Base-by-base conservation (phyloP, 1,140 invertebrate species). In the Papilio glaucus region DNA sequence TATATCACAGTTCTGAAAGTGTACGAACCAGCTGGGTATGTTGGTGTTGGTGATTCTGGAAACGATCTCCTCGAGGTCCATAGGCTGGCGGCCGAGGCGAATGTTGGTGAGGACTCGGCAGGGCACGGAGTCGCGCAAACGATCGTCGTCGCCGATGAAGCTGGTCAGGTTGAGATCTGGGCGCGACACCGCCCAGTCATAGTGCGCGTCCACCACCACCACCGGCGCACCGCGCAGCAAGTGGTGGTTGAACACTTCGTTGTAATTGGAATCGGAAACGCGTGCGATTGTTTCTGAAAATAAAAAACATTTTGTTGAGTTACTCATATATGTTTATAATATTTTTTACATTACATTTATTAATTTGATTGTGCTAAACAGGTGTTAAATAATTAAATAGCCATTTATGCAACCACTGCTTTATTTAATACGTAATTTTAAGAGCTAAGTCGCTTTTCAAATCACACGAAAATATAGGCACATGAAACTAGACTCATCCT, bases 1-100 rank as follows among this genome's bases (percentile, higher is more conserved):
- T 26, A 96, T 95, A 73, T 97, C 96, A 83, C 97, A 98, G 85
- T 98, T 98, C 91, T 97, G 96, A 95, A 97, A 97, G 79, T 97
- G 96, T 2, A 97, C 95, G 86, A 97, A 98, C 95, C 96, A 97
- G 77, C 95, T 95, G 0, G 95, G 94, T 12, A 96, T 94, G 49
- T 95, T 94, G 0, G 94, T 95, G 33, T 94, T 95, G 45, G 95
- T 94, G 1, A 96, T 95, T 38, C 95, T 94, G 29, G 94, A 94
- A 1, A 97, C 90, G 76, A 97, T 95, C 21, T 94, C 94, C 33
- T 95, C 93, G n/a, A 96, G 88, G 78, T 96, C 95, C 73, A 95
- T 95, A 0, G 95, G 94, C 57, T 94, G 91, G 41, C 87, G 88
- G 1, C 95, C 94, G 0, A 95, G 94, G 37, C 95, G 88, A 38